These are phyloP conservation scores for Whitmania pigra DNA, from an alignment of 1,140 invertebrate genomes.

Conservation along the genomic window DNA sequence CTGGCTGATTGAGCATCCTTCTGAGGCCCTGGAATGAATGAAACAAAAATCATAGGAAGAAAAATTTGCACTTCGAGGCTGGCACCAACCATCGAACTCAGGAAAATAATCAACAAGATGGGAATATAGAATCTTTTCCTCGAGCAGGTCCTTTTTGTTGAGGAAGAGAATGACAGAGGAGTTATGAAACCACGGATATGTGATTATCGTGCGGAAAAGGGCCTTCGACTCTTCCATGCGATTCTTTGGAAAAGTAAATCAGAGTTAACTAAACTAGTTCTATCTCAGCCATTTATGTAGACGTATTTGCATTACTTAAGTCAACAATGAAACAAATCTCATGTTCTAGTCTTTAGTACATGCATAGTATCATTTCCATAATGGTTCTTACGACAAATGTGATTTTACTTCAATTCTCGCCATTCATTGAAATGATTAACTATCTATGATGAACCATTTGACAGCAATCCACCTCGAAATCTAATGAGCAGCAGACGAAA, in stretches of 20 bases:
- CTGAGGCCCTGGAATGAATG: constrained; percentile 65
- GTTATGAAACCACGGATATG: constrained; percentile 99
- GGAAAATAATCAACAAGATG: constrained; percentile 99
- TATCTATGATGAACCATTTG: too few species aligned
- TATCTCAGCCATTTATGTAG: too few species aligned
- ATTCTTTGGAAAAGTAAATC: constrained; percentile 52
- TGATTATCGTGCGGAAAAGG: constrained; percentile 99
- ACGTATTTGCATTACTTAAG: too few species aligned
- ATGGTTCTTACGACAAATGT: too few species aligned
- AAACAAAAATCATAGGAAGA: constrained; percentile 30
- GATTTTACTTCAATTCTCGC: too few species aligned
- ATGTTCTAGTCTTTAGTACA: too few species aligned
- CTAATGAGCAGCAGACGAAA: too few species aligned
- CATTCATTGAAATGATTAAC: too few species aligned
- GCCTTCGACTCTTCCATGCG: constrained; percentile 99
- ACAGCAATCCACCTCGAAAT: too few species aligned
- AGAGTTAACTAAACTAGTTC: too few species aligned
- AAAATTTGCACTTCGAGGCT: background rate
- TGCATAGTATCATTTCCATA: too few species aligned
- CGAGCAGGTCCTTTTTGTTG: constrained; percentile 98
- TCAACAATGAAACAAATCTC: too few species aligned
- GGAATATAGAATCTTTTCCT: constrained; percentile 99
- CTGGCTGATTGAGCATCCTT: constrained; percentile 93
- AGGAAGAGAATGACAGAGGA: constrained; percentile 98
- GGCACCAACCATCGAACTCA: constrained; percentile 78